Conservation (phyloP, 2,888 invertebrate species). For the Idaea biselata region DNA sequence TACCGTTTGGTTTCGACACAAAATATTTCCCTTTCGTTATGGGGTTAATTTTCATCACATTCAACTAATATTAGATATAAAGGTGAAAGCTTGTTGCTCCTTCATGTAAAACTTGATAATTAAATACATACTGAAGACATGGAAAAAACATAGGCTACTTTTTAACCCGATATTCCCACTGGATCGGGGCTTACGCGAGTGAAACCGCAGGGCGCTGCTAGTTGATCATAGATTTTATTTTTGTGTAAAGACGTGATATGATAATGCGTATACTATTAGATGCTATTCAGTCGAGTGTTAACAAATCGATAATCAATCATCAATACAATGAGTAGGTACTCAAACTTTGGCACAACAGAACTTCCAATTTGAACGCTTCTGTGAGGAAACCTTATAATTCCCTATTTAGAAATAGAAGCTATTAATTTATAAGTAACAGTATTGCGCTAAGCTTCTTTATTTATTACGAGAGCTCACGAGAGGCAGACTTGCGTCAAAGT, state of each 20-base stretch:
- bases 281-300: background rate
- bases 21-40: too few species aligned
- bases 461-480: background rate
- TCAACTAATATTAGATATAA: too few species aligned
- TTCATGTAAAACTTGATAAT: too few species aligned
- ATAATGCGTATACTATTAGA: background rate
- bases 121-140: too few species aligned
- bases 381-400: background rate
- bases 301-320: background rate
- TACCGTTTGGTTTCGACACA: background rate
- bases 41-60: too few species aligned
- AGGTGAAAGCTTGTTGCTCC: too few species aligned
- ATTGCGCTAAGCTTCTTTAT: background rate
- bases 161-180: background rate
- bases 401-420: background rate
- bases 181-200: too few species aligned
- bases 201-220: background rate
- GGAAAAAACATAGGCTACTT: too few species aligned
- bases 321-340: background rate
- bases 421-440: background rate
- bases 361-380: background rate
- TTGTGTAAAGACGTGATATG: conserved; percentile 21
- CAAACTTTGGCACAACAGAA: background rate
- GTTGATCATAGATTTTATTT: conserved; percentile 7
- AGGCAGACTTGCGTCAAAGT: background rate